Percentiles rank a stretch among this genome's conserved stretches.
These are phyloP conservation scores for Eupristina koningsbergeri DNA, from an alignment of 1,140 invertebrate species.

Conservation along the genomic window DNA sequence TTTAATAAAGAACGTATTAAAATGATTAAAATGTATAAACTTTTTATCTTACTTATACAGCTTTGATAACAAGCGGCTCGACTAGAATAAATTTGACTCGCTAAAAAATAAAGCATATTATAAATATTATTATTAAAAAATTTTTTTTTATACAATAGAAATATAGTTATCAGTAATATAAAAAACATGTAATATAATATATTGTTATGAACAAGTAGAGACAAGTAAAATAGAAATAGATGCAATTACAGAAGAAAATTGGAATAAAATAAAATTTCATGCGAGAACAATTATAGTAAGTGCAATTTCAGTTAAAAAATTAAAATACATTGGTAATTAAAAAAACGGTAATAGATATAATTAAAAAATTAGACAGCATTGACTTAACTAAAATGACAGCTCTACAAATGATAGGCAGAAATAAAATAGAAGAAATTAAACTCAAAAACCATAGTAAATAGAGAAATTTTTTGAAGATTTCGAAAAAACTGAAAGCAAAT, in stretches of 20 bases:
- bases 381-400: slow-evolving; percentile 46
- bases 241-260: background rate
- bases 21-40: no score
- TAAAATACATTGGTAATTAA: slow-evolving; percentile 42
- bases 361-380: slow-evolving; percentile 46
- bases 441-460: slow-evolving; percentile 54
- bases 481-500: slow-evolving; percentile 60
- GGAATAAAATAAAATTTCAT: slow-evolving; percentile 48
- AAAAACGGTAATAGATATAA: slow-evolving; percentile 24
- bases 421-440: slow-evolving; percentile 45
- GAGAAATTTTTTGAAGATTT: slow-evolving; percentile 63
- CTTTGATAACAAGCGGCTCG: no score
- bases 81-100: no score
- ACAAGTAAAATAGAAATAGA: background rate
- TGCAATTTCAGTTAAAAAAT: slow-evolving; percentile 47
- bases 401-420: slow-evolving; percentile 46
- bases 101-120: no score
- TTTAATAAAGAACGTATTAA: no score
- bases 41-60: no score
- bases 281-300: slow-evolving; percentile 47
- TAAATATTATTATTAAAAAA: no score
- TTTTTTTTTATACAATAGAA: no score
- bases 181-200: no score
- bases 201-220: slow-evolving; percentile 23
- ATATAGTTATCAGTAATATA: no score